phyloP scores from a whole-genome alignment of 2,888 invertebrate genomes.

The Helobdella robusta region DNA sequence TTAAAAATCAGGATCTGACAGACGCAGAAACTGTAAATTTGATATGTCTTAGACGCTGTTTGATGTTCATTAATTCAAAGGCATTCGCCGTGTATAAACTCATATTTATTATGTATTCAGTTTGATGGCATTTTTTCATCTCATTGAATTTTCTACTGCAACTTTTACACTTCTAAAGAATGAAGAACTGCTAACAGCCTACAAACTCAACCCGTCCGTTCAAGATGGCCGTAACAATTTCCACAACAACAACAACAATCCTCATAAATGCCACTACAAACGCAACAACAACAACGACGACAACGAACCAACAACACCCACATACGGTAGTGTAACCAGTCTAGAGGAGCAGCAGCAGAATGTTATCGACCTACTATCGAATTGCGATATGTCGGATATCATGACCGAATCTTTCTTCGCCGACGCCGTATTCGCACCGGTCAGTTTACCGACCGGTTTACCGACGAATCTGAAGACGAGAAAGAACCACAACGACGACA shows the following conservation, averaged over 20 bases:
- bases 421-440: conserved; percentile 22
- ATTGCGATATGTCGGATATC: conserved; percentile 25
- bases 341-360: neutral
- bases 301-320: neutral
- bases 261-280: neutral
- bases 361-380: conserved; percentile 6
- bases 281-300: neutral
- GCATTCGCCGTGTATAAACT: too few species aligned
- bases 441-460: too few species aligned
- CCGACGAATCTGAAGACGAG: too few species aligned
- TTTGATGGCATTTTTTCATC: too few species aligned
- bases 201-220: neutral
- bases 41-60: too few species aligned
- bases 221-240: neutral
- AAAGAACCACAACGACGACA: too few species aligned
- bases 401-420: conserved; percentile 27
- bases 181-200: too few species aligned
- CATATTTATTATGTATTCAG: too few species aligned
- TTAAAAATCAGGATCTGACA: too few species aligned
- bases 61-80: too few species aligned
- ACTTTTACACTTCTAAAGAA: conserved; percentile 4
- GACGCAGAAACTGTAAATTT: too few species aligned
- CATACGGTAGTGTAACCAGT: too few species aligned
- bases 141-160: neutral
- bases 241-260: neutral